Evolutionary conservation across 2,113 vertebrate species (phyloP).

Genomic region (Pterocles gutturalis): DNA sequence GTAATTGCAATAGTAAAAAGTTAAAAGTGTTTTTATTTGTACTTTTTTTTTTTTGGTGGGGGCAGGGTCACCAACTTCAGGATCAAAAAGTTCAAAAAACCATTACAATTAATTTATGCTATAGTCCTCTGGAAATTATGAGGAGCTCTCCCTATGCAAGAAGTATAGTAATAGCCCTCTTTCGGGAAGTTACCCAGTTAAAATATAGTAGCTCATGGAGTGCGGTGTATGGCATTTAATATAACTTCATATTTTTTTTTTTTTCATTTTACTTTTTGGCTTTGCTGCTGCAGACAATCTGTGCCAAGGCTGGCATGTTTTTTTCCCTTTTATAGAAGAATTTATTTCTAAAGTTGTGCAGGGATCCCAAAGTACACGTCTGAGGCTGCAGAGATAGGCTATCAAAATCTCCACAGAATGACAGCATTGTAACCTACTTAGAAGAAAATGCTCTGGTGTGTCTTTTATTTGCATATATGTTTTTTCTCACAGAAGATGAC

Average conservation of each 20-base stretch:
- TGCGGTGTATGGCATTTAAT: neutral
- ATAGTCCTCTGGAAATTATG: neutral
- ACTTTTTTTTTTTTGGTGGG: neutral
- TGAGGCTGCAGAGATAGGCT: neutral
- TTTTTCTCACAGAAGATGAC: neutral
- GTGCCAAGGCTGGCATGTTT: conserved; percentile 23
- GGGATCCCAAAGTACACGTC: neutral
- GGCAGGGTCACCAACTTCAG: neutral
- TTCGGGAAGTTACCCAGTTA: neutral
- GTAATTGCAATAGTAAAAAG: neutral
- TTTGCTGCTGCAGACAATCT: neutral
- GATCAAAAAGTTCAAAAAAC: neutral
- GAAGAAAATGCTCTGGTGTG: neutral
- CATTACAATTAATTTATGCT: neutral
- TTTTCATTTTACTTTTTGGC: neutral
- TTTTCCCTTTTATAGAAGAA: conserved; percentile 20
- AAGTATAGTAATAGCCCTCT: neutral
- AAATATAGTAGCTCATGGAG: neutral
- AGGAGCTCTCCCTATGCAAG: neutral
- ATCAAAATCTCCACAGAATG: conserved; percentile 9
- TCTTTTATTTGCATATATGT: neutral
- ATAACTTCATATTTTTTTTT: neutral
- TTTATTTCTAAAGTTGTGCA: neutral
- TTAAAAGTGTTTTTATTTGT: neutral
- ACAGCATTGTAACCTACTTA: neutral